Evolutionary conservation across 2,888 invertebrate genomes (phyloP), one percentile per base, ranked within the genome.

Genomic region (Lepidocyrtoides sp.): DNA sequence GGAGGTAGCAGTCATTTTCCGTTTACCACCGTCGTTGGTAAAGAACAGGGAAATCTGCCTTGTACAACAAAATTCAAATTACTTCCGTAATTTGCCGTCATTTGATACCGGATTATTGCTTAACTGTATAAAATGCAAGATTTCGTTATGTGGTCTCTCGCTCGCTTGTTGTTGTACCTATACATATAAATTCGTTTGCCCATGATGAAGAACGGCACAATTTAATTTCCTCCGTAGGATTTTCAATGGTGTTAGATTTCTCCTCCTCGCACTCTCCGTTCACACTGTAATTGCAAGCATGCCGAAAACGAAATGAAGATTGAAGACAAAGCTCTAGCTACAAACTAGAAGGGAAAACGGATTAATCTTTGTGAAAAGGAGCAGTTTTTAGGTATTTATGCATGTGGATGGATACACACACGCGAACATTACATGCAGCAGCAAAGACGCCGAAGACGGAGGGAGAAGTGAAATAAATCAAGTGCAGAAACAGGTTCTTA

Each of bases 401-500:
- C 23, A 77, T 77, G 17, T 41, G 63, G 32, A 32, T 72, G 54
- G 26, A 44, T 41, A n/a, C 2, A 77, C n/a, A 29, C 51, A 77
- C 48, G 51, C 51, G n/a, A 41, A 8, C 72, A 72, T 36, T 72
- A 23, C 29, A 36, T 0, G 72, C 36, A 41, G n/a, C 17, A 72
- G 23, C 29, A 32, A 72, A 72, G 72, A 72, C 44, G 72, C 20
- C 41, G 72, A 66, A 63, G 63, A 63, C 10, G n/a, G 66, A 66
- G 83, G 83, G 54, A 69, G 69, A 44, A 69, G 54, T 51, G 60
- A 77, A 86, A 86, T 86, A 86, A 86, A 86, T 86, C 86, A 86
- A 86, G 86, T 86, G 86, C 86, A 86, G 86, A 86, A 86, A 86
- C 86, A 86, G 86, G 86, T 86, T 86, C 77, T 86, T 86, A 86